These are phyloP conservation scores for Egretta garzetta DNA, from an alignment of 2,113 vertebrate species.

Conservation along the genomic window DNA sequence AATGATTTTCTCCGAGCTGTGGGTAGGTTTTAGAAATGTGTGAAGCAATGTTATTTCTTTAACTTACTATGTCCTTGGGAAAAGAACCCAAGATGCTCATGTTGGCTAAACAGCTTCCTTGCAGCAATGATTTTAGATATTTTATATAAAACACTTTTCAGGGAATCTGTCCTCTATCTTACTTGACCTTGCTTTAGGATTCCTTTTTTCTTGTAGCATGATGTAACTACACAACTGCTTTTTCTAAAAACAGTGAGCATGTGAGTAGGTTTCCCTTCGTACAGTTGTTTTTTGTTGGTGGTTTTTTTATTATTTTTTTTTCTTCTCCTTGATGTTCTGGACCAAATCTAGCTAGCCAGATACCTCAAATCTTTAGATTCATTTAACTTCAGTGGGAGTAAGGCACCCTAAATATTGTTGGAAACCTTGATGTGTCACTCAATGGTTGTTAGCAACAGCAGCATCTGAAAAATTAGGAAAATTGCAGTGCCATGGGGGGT, in stretches of 20 bases:
- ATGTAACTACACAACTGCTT: neutral
- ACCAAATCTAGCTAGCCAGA: neutral
- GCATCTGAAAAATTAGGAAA: neutral
- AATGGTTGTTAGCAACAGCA: neutral
- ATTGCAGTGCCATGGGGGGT: neutral
- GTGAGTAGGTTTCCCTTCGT: neutral
- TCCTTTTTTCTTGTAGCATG: neutral
- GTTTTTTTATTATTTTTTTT: too few relatives aligned
- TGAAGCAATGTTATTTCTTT: neutral
- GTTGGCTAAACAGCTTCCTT: neutral
- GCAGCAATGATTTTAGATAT: neutral
- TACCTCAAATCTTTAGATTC: neutral
- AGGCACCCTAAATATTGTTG: neutral
- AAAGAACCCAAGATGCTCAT: neutral
- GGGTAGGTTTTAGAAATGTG: conserved; percentile 77
- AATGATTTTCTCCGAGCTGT: conserved; percentile 92
- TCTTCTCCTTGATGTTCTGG: neutral
- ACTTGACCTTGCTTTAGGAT: neutral
- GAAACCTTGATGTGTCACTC: neutral
- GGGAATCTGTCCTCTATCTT: neutral
- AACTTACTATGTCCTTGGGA: neutral
- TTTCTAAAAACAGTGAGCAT: neutral
- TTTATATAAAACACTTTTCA: neutral
- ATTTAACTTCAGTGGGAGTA: neutral
- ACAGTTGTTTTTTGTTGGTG: too few relatives aligned